These are phyloP conservation scores for Rhinatrema bivittatum DNA, from an alignment of 2,797 vertebrate genomes.

Conservation along the genomic window DNA sequence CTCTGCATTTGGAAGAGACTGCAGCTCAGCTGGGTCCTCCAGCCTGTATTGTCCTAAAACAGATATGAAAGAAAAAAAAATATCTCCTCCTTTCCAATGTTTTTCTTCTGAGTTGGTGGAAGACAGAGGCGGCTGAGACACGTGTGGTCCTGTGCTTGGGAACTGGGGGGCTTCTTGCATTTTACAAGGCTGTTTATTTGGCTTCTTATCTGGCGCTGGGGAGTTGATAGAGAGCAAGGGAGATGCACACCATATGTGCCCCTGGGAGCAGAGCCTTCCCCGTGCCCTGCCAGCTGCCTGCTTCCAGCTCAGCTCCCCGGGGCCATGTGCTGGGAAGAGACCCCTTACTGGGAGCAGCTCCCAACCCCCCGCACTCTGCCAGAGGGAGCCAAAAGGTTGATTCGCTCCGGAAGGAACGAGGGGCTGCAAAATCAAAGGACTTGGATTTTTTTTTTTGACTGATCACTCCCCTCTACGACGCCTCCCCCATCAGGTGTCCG, in stretches of 20 bases:
- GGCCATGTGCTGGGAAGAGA: constrained; percentile 2
- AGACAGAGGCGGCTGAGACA: too few relatives aligned
- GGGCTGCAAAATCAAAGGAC: too few relatives aligned
- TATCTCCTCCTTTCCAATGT: too few relatives aligned
- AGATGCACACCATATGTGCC: constrained; percentile 17
- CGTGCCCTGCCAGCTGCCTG: background rate
- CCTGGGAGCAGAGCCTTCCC: background rate
- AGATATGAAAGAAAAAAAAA: too few relatives aligned
- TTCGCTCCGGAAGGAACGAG: too few relatives aligned
- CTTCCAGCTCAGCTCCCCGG: background rate
- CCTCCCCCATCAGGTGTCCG: too few relatives aligned
- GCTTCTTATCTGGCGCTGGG: constrained; percentile 4
- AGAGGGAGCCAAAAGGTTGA: constrained; percentile 3
- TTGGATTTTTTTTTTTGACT: too few relatives aligned
- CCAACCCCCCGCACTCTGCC: background rate
- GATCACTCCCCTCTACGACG: too few relatives aligned
- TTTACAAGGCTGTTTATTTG: constrained; percentile 5
- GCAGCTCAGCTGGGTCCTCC: too few relatives aligned
- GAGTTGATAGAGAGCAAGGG: background rate
- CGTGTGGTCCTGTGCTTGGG: constrained; percentile 23
- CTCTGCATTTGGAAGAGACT: too few relatives aligned
- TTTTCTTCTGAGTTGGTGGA: too few relatives aligned
- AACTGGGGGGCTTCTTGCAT: background rate
- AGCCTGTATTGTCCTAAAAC: too few relatives aligned
- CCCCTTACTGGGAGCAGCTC: background rate